phyloP scores from a whole-genome alignment of 2,888 invertebrate genomes.

The Platypus cylindrus region DNA sequence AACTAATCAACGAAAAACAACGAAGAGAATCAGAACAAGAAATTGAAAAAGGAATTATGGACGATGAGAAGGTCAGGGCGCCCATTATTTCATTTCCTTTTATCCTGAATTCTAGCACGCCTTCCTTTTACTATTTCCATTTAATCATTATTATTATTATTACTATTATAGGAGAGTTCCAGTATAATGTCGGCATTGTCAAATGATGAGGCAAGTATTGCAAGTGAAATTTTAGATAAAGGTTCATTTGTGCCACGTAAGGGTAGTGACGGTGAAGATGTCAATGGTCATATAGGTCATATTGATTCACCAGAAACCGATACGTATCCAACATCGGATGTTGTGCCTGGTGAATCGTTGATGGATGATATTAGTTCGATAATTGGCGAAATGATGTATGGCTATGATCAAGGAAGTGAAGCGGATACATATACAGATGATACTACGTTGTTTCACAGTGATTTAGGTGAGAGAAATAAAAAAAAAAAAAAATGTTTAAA shows the following conservation, averaged over 20 bases:
- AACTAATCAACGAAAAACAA: slow-evolving; percentile 24
- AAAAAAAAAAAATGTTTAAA: not conserved
- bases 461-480: slow-evolving; percentile 22
- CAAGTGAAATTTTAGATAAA: slow-evolving; percentile 49
- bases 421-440: slow-evolving; percentile 55
- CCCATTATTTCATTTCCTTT: no score
- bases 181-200: slow-evolving; percentile 51
- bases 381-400: slow-evolving; percentile 59
- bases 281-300: slow-evolving; percentile 52
- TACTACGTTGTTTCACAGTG: slow-evolving; percentile 52
- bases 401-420: slow-evolving; percentile 45
- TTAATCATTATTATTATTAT: no score
- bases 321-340: slow-evolving; percentile 55
- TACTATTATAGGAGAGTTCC: slow-evolving; percentile 39
- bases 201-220: slow-evolving; percentile 59
- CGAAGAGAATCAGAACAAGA: slow-evolving; percentile 20
- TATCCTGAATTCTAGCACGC: no score
- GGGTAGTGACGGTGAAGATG: slow-evolving; percentile 37
- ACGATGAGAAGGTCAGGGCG: slow-evolving; percentile 18
- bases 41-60: slow-evolving; percentile 16
- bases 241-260: slow-evolving; percentile 34
- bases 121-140: no score
- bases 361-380: slow-evolving; percentile 69
- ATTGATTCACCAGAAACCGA: slow-evolving; percentile 80
- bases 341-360: slow-evolving; percentile 63